phyloP scores from a whole-genome alignment of 2,797 vertebrate species.

The Otolemur crassicaudatus region DNA sequence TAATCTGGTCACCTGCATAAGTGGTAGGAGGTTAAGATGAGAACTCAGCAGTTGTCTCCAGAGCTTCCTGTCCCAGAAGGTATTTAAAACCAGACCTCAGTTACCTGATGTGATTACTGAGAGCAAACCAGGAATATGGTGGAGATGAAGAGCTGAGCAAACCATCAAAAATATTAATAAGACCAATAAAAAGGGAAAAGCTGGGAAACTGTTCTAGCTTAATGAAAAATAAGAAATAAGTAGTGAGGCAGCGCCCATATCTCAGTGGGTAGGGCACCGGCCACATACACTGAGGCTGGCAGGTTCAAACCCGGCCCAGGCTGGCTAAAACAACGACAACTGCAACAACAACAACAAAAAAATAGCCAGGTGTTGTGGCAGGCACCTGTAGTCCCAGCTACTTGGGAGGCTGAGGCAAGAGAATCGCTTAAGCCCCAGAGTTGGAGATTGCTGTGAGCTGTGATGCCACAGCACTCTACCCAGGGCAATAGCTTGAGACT shows the following conservation, averaged over 20 bases:
- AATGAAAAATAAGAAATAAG: neutral
- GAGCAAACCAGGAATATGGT: neutral
- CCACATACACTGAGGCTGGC: too few species aligned
- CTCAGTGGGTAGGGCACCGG: too few species aligned
- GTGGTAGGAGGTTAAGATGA: neutral
- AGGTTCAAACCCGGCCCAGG: too few species aligned
- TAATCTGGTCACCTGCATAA: neutral
- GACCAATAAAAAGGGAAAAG: neutral
- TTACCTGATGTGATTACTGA: neutral
- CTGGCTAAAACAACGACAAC: too few species aligned
- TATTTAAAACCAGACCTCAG: conserved; percentile 4
- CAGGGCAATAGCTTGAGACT: neutral
- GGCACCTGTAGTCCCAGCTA: too few species aligned
- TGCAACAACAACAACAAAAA: too few species aligned
- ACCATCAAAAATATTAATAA: conserved; percentile 39
- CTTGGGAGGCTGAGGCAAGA: too few species aligned
- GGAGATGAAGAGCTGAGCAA: neutral
- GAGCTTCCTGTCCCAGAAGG: neutral
- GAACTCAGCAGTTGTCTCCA: neutral
- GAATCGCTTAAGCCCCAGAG: neutral
- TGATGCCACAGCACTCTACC: neutral
- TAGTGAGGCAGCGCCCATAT: neutral
- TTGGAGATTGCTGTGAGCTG: neutral
- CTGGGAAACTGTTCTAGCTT: neutral
- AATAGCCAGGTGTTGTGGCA: too few species aligned